These are phyloP conservation scores for Grus americana DNA, from an alignment of 2,113 vertebrate species.

Conservation along the genomic window DNA sequence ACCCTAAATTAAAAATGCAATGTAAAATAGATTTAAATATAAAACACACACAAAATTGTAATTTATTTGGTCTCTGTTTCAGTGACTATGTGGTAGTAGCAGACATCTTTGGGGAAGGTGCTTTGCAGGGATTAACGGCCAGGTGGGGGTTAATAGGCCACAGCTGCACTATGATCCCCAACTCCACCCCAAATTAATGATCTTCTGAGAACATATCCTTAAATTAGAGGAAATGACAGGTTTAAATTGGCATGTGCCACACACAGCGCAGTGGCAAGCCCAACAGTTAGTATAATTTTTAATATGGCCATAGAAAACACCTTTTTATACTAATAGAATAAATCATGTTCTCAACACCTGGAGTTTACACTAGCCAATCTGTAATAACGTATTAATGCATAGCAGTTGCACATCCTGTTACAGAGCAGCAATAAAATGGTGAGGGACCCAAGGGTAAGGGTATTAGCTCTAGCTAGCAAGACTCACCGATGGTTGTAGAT, in stretches of 20 bases:
- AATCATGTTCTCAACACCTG: conserved; percentile 69
- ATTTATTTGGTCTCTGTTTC: not conserved
- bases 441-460: conserved; percentile 25
- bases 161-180: conserved; percentile 27
- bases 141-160: conserved; percentile 29
- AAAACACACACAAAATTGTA: not conserved
- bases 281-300: conserved; percentile 51
- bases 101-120: not conserved
- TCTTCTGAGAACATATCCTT: conserved; percentile 51
- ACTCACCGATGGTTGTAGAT: not conserved
- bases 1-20: not conserved
- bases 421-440: conserved; percentile 46
- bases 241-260: conserved; percentile 64
- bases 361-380: conserved; percentile 53
- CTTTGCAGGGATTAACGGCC: conserved; percentile 21
- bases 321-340: conserved; percentile 57
- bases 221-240: conserved; percentile 62
- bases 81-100: not conserved
- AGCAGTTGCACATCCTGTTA: conserved; percentile 61
- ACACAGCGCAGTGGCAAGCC: conserved; percentile 27
- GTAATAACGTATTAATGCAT: conserved; percentile 54
- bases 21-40: not conserved
- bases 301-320: conserved; percentile 53
- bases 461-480: not conserved
- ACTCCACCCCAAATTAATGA: conserved; percentile 32